Evolutionary conservation across 2,888 invertebrate genomes (phyloP), one percentile per base, ranked within the genome.

Genomic region (Vesta saturnalis): DNA sequence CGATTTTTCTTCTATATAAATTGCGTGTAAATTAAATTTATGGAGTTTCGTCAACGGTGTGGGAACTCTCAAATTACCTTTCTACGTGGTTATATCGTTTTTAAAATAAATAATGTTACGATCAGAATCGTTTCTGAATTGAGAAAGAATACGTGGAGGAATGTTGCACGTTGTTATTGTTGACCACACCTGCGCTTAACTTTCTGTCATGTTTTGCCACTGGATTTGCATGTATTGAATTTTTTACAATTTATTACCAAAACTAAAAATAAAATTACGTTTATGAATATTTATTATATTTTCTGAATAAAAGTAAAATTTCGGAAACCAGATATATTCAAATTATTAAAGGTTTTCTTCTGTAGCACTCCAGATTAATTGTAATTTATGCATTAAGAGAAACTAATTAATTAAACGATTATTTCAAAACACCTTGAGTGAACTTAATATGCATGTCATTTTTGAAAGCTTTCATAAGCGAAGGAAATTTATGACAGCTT

Each of bases 61-160:
- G 68, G 56, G 62, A 67, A 57, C 67, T 35, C 23, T 62, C 39
- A 60, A 65, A 69, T 69, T 69, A 64, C 47, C 62, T 62, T 61
- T 61, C 59, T 60, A 22, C 56, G 69, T 35, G 65, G 69, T 69
- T 57, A 47, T 60, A 57, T 64, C 60, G 69, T 57, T 64, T 64
- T 61, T 57, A 68, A 68, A 64, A 63, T 55, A 68, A 68, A 66
- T 62, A 67, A 62, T 57, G 58, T 58, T n/a, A 43, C 52, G 67
- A 63, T 55, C 35, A 43, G 43, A 30, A 67, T 61, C 58, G 57
- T 56, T 35, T 19, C 1, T 49, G 67, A 62, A 49, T 67, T 18
- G 58, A 58, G 58, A 63, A 35, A 46, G 57, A 67, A 60, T 67
- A 67, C 67, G 67, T 63, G 67, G 39, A 63, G 59, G 67, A 67